These are phyloP conservation scores for Amblyteles armatorius DNA, from an alignment of 2,888 invertebrate genomes.

Conservation along the genomic window DNA sequence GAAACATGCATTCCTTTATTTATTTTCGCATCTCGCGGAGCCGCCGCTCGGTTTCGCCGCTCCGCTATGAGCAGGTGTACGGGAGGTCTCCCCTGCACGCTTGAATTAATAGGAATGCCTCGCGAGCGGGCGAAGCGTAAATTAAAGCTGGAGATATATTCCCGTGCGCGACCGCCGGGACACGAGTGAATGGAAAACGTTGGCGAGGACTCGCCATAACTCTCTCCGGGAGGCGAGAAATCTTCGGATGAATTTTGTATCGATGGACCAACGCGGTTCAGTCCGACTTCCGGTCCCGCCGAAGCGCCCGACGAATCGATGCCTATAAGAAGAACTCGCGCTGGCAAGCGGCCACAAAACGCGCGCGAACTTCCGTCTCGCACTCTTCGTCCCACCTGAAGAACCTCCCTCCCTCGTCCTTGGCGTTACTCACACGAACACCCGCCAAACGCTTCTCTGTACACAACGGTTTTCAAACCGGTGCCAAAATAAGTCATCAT, in stretches of 20 bases:
- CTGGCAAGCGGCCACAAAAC: constrained; percentile 57
- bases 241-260: neutral
- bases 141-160: no score
- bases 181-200: constrained; percentile 23
- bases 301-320: constrained; percentile 40
- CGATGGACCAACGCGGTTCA: neutral
- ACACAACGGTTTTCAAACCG: neutral
- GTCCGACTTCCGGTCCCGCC: constrained; percentile 48
- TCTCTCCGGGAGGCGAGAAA: neutral
- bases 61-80: no score
- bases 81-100: no score
- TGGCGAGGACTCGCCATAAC: neutral
- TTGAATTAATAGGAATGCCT: no score
- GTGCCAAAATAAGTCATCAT: constrained; percentile 40
- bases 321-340: constrained; percentile 34
- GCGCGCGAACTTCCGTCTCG: neutral
- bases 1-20: constrained; percentile 2
- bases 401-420: constrained; percentile 3
- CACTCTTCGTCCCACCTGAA: constrained; percentile 15
- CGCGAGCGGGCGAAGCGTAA: no score
- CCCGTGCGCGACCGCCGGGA: no score
- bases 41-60: no score
- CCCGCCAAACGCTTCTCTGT: neutral
- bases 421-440: constrained; percentile 41
- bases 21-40: neutral